Conservation (phyloP, 2,888 invertebrate species). For the Bibio marci region DNA sequence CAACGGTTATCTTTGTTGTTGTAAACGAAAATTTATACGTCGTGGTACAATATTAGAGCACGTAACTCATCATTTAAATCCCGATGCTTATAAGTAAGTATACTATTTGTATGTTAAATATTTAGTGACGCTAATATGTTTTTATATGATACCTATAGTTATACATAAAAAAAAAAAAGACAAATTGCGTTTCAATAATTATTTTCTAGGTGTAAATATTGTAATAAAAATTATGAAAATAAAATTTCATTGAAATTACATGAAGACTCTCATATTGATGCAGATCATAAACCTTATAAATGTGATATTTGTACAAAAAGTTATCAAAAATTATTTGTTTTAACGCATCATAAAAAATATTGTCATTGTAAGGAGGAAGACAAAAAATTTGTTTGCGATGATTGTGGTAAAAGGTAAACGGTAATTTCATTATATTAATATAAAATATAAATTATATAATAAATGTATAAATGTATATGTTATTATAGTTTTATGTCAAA, state of each 20-base stretch:
- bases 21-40: conserved; percentile 24
- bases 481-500: neutral
- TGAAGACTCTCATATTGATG: too few relatives aligned
- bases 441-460: too few relatives aligned
- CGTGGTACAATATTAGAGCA: conserved; percentile 24
- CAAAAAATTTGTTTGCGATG: conserved; percentile 16
- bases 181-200: conserved; percentile 7
- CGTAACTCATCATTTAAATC: conserved; percentile 24
- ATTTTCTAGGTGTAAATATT: too few relatives aligned
- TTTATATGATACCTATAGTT: too few relatives aligned
- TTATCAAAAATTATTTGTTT: conserved; percentile 24
- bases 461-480: too few relatives aligned
- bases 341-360: conserved; percentile 18
- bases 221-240: conserved; percentile 13
- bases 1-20: conserved; percentile 23
- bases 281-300: neutral
- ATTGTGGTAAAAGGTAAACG: conserved; percentile 20
- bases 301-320: conserved; percentile 1
- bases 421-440: too few relatives aligned
- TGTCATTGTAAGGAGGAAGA: neutral
- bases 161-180: too few relatives aligned
- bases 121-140: too few relatives aligned
- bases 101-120: too few relatives aligned
- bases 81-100: conserved; percentile 25
- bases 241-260: too few relatives aligned